phyloP scores from a whole-genome alignment of 2,888 invertebrate species.

The Callyntrura guangdongensis region DNA sequence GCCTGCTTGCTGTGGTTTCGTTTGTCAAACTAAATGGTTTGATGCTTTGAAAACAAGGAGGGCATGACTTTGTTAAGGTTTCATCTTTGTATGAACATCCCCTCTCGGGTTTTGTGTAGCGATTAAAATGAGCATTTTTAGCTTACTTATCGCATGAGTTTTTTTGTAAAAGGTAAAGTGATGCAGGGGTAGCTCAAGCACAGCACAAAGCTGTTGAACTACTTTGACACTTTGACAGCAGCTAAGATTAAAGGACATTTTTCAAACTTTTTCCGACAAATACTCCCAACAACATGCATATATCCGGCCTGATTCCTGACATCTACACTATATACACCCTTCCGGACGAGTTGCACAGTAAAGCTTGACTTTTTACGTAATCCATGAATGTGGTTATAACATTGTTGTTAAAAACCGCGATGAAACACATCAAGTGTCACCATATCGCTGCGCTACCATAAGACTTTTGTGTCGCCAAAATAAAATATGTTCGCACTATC shows the following conservation, averaged over 20 bases:
- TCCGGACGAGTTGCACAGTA: neutral
- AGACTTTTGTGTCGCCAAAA: constrained; percentile 37
- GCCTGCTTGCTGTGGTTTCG: constrained; percentile 47
- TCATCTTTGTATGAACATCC: neutral
- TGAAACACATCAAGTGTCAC: constrained; percentile 69
- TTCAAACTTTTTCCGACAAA: neutral
- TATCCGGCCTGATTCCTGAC: too few relatives aligned
- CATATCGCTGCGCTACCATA: constrained; percentile 45
- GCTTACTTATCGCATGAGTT: too few relatives aligned
- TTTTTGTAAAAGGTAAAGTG: too few relatives aligned
- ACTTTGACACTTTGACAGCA: too few relatives aligned
- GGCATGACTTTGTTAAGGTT: constrained; percentile 25
- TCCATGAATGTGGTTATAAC: constrained; percentile 61
- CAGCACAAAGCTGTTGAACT: too few relatives aligned
- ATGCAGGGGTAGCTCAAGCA: too few relatives aligned
- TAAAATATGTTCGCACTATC: constrained; percentile 52
- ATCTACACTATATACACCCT: too few relatives aligned
- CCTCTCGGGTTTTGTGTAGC: neutral
- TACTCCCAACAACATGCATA: neutral
- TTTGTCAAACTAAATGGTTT: constrained; percentile 27
- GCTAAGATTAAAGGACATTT: neutral
- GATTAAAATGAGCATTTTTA: too few relatives aligned
- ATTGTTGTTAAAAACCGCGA: constrained; percentile 60
- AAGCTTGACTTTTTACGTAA: constrained; percentile 66
- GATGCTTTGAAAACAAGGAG: constrained; percentile 50